Evolutionary conservation across 2,797 vertebrate genomes (phyloP), one percentile per base, ranked within the genome.

Genomic region (Manis javanica): DNA sequence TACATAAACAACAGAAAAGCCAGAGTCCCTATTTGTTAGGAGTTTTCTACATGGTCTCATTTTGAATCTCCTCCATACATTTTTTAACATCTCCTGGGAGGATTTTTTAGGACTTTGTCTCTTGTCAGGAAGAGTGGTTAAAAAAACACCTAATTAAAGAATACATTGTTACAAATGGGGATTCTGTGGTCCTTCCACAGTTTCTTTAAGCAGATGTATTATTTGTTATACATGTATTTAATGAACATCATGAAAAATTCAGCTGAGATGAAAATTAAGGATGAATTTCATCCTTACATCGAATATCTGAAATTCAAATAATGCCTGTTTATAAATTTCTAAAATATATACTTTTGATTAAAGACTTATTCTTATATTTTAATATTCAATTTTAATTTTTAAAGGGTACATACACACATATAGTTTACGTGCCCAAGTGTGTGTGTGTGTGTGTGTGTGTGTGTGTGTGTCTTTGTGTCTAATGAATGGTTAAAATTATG

Each of bases 81-180:
- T 89, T 96, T 42, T 83, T 9, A 39, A 74, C 2, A 11, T 6
- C 15, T 46, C 8, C 24, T 23, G 24, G 74, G 51, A 74, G 31
- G 59, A 55, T 21, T 42, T 74, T 79, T 79, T 42, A 61, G 18
- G 42, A n/a, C 24, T 87, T 92, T 57, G 23, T 11, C 51, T 92
- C 51, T 42, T 90, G 12, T 74, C 96, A 88, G 16, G 19, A 85
- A 82, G 26, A 34, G 77, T 72, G 63, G 2, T 71, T 86, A 53
- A 64, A 94, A 94, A 92, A 74, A 29, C 13, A 63, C 19, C 57
- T 87, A 64, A 90, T 84, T 93, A 86, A 89, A n/a, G 90, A 94
- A 75, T 21, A 77, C 5, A 9, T 23, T 55, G 18, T 55, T 19
- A 29, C 39, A 63, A 63, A 79, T 5, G 9, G n/a, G 42, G 31